Evolutionary conservation across 2,113 vertebrate genomes (phyloP), one percentile per base, ranked within the genome.

Genomic region (Mungos mungo): DNA sequence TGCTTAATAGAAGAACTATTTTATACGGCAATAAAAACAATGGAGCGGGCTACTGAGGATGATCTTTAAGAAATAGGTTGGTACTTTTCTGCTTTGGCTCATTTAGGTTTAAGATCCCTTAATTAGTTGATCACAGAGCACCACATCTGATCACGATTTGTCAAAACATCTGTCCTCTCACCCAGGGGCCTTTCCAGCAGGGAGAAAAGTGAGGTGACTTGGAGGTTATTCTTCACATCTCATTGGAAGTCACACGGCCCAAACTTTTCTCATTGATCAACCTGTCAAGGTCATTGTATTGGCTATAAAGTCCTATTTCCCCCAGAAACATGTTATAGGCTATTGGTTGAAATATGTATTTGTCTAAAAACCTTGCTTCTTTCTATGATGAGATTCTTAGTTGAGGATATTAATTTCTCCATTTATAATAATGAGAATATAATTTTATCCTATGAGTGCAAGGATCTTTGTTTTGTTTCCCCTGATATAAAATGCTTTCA

Each of bases 381-480:
- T 60, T 76, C 16, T 80, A 16, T 81, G 35, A 29, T 89, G 8
- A 87, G 27, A 68, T 29, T 97, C 52, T 82, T 81, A 33, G 3
- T 83, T 74, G 35, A 96, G 92, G 15, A 89, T 68, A 54, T 0
- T 72, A 65, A 66, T 90, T 82, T 96, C 41, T 96, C 35, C 50
- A 25, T 86, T 89, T 95, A 41, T 94, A 89, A 77, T n/a, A 41
- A 50, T 95, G 33, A 93, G 57, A 85, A 63, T 69, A 45, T 54
- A 88, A 69, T 74, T 96, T 94, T 96, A 84, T 80, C 65, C 81
- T 27, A 84, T 12, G 81, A 95, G 19, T 65, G 9, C 14, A 18
- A 84, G 57, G 41, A 66, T 41, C 82, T 97, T 92, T 96, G 52
- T 68, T 83, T 95, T 81, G 38, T 74, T 90, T 91, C 63, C 97